Base-by-base conservation (phyloP, 2,113 vertebrate genomes). In the Gopherus flavomarginatus region DNA sequence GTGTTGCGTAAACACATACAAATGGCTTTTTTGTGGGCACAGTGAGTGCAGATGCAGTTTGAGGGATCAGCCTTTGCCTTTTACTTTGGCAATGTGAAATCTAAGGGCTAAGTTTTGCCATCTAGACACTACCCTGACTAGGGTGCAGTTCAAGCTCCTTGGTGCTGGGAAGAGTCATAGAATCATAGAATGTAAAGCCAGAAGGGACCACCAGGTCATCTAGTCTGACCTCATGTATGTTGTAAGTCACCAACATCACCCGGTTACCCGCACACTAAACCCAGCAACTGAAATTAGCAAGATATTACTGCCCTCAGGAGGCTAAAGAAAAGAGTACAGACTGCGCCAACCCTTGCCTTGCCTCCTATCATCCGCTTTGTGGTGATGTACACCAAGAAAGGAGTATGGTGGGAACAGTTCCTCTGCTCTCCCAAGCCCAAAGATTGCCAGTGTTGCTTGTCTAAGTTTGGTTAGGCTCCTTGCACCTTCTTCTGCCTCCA, bases 51-150 rank as follows among this genome's bases (percentile, higher is more conserved):
- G 81, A 27, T 31, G 38, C 65, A 75, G 3, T 38, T 57, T 42
- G 2, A 0, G 5, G 83, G 52, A 84, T 86, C 79, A n/a, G 59
- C 86, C 79, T 16, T 38, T 14, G 11, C 29, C 69, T 38, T 2
- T 0, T 1, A 5, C 0, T 3, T 10, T 56, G 53, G 53, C 53
- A 44, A 5, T 35, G 50, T 54, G 11, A 47, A 56, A 57, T 84
- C 31, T 0, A 24, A 24, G 10, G 22, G 22, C 38, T 75, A 44
- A 69, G 17, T n/a, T 69, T 75, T 44, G 22, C 38, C 42, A 77
- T 44, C 42, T 77, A 44, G 19, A 42, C 24, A n/a, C 22, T n/a
- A 44, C 21, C 72, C 38, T 21, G 38, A 75, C 5, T 3, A 12
- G 38, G 11, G 3, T 42, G 72, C 72, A 13, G 12, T 38, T 38